Percentiles rank a stretch among this genome's conserved stretches.
Evolutionary conservation across 2,113 vertebrate genomes (phyloP).

Genomic region (Pholis gunnellus): DNA sequence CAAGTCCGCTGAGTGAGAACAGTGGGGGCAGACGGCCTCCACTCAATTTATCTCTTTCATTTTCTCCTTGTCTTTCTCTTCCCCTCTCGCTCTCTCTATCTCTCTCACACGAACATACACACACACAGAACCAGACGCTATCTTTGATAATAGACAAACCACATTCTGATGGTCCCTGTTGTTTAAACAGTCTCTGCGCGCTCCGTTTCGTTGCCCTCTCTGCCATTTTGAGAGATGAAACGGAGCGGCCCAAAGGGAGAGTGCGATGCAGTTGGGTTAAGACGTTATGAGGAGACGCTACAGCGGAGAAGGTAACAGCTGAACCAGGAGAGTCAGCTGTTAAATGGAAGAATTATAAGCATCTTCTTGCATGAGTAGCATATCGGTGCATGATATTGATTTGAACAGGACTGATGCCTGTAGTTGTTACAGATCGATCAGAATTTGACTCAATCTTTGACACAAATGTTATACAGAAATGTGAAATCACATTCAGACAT

Average conservation of each 20-base stretch:
- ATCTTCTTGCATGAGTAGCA: constrained; percentile 11
- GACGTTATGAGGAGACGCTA: constrained; percentile 61
- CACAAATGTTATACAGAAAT: not conserved
- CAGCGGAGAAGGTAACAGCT: constrained; percentile 48
- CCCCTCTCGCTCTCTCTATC: not conserved
- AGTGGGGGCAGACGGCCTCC: constrained; percentile 61
- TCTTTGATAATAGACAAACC: constrained; percentile 64
- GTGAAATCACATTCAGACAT: not conserved
- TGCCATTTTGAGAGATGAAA: constrained; percentile 73
- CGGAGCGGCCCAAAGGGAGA: constrained; percentile 55
- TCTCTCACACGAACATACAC: constrained; percentile 6
- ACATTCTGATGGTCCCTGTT: constrained; percentile 61
- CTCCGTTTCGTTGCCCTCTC: constrained; percentile 56
- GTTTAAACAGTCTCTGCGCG: constrained; percentile 68
- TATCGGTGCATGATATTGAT: not conserved
- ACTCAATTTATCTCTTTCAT: constrained; percentile 70
- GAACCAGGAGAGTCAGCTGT: constrained; percentile 39
- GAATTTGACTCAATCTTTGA: not conserved
- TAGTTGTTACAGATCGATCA: constrained; percentile 13
- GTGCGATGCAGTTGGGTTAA: constrained; percentile 62
- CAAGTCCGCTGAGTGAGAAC: constrained; percentile 70
- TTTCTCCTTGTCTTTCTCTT: constrained; percentile 29
- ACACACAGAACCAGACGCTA: constrained; percentile 22
- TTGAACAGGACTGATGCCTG: constrained; percentile 4
- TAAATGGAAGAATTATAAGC: constrained; percentile 45